Percentiles rank a stretch among this genome's conserved stretches.
Conservation (phyloP, 2,888 invertebrate species). For the Halocaridina rubra region DNA sequence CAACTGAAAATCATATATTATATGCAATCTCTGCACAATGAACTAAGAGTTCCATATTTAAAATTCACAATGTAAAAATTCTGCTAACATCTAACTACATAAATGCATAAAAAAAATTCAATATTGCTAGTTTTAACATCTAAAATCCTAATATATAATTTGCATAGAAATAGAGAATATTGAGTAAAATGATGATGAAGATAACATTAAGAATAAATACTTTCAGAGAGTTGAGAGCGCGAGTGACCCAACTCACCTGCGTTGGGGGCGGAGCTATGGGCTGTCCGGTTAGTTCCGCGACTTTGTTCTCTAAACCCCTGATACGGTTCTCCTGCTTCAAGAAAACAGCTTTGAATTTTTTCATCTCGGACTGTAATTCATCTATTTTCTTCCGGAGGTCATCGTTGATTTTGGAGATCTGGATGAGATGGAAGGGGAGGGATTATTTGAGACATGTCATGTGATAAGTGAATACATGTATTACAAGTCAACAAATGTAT, state of each 20-base stretch:
- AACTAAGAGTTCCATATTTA: too few species aligned
- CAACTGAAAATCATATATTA: too few species aligned
- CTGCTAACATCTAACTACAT: too few species aligned
- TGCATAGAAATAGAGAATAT: conserved; percentile 45
- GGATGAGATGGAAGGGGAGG: too few species aligned
- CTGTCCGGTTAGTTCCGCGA: conserved; percentile 28
- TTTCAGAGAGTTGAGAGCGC: conserved; percentile 27
- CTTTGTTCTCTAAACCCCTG: conserved; percentile 48
- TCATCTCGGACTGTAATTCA: conserved; percentile 65
- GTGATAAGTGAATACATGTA: too few species aligned
- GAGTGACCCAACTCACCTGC: conserved; percentile 46
- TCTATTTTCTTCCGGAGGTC: conserved; percentile 64
- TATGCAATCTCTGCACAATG: too few species aligned
- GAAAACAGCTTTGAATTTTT: conserved; percentile 76
- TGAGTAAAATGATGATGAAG: conserved; percentile 40
- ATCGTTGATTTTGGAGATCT: conserved; percentile 61
- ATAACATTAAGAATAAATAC: conserved; percentile 35
- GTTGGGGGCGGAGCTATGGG: conserved; percentile 1
- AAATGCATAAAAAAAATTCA: too few species aligned
- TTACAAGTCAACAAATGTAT: too few species aligned
- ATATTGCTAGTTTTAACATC: too few species aligned
- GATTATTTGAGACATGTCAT: too few species aligned
- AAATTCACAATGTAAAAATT: too few species aligned
- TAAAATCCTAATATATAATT: conserved; percentile 34
- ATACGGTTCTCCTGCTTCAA: conserved; percentile 86